phyloP scores from a whole-genome alignment of 2,113 vertebrate species.

The Brachyistius frenatus region DNA sequence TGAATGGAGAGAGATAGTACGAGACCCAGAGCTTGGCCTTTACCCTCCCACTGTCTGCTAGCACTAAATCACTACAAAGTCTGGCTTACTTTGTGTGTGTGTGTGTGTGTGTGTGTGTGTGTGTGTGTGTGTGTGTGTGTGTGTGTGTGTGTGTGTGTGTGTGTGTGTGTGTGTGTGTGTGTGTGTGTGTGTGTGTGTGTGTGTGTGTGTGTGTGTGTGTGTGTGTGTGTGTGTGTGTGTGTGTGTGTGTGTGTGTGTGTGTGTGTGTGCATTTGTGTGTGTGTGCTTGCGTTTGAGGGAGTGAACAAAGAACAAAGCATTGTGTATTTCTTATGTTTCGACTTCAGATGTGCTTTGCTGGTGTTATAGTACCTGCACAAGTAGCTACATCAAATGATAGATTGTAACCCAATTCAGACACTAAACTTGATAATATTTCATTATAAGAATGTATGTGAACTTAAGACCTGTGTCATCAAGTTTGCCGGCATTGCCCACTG shows the following conservation, averaged over 20 bases:
- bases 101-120: slow-evolving; percentile 14
- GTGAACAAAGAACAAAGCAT: neutral
- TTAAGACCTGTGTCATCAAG: no score
- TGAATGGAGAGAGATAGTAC: slow-evolving; percentile 60
- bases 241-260: slow-evolving; percentile 1
- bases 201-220: slow-evolving; percentile 14
- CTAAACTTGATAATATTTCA: no score
- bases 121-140: slow-evolving; percentile 14
- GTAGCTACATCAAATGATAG: neutral
- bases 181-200: slow-evolving; percentile 14
- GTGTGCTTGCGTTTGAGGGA: neutral
- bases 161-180: neutral
- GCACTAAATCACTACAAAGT: slow-evolving; percentile 51
- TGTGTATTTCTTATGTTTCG: neutral
- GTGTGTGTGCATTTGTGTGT: neutral
- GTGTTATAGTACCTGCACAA: neutral
- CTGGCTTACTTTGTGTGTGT: slow-evolving; percentile 39
- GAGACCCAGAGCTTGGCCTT: slow-evolving; percentile 59
- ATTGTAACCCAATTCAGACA: no score
- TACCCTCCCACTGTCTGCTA: slow-evolving; percentile 55
- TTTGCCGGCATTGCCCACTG: no score
- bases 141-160: slow-evolving; percentile 13
- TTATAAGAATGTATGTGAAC: no score
- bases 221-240: slow-evolving; percentile 14
- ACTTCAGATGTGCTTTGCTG: neutral